Evolutionary conservation across 1,140 invertebrate genomes (phyloP), one percentile per base, ranked within the genome.

Genomic region (Aphelenchoides avenae): DNA sequence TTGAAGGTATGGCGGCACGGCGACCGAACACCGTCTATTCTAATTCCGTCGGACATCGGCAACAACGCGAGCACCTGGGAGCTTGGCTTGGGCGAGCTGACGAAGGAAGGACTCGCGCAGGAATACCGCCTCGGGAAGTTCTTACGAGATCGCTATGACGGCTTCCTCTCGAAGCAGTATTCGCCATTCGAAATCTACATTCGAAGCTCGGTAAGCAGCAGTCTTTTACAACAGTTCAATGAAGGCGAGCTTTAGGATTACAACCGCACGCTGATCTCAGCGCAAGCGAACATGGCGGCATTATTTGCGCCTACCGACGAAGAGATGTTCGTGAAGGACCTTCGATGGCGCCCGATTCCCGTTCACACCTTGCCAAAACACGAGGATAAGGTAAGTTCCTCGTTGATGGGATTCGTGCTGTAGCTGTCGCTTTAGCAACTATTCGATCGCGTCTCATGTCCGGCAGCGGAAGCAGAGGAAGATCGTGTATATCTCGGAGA

Each of bases 331-430:
- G 37, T 61, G 15, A 20, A 50, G 5, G 59, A 57, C 29, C 26
- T 79, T 3, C 31, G 42, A 3, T 79, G 78, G 78, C 64, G 71
- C 31, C 77, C 77, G 9, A 75, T 79, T 53, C 77, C 77, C 4
- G 72, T 78, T 5, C 77, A 78, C 51, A 79, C 75, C 5, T 40
- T 68, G 22, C 69, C 78, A 0, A 64, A 59, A 31, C 26, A 11
- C 7, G 37, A 20, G n/a, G 65, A 68, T 34, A 69, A 57, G 22
- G 64, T 66, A 50, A 52, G n/a, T 64, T 60, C 44, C 20, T n/a
- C 30, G 5, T 51, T 55, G 15, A 26, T 65, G 50, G 4, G 31
- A 5, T n/a, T n/a, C n/a, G n/a, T n/a, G n/a, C n/a, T n/a, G n/a
- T n/a, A n/a, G n/a, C n/a, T n/a, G n/a, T n/a, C n/a, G n/a, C 4